Percentiles rank a stretch among this genome's conserved stretches.
Evolutionary conservation across 2,888 invertebrate species (phyloP).

Genomic region (Amphiduros pacificus): DNA sequence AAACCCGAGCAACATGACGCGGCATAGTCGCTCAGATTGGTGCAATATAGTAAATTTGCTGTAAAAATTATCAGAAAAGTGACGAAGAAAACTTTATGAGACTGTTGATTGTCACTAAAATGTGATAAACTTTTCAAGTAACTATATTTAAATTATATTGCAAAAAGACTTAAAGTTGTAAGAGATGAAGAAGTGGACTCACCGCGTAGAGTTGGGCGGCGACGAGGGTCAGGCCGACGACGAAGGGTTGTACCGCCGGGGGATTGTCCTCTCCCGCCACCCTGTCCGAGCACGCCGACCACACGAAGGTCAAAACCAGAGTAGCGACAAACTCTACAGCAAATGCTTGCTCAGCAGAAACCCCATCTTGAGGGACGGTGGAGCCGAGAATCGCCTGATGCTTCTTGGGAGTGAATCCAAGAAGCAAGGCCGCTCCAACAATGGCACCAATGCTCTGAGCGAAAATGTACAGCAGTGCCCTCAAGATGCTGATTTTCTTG

Average conservation of each 20-base stretch:
- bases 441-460: constrained; percentile 82
- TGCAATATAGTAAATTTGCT: no score
- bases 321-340: constrained; percentile 30
- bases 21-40: no score
- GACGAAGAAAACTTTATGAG: no score
- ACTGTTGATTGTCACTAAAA: no score
- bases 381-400: constrained; percentile 22
- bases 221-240: constrained; percentile 13
- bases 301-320: constrained; percentile 28
- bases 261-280: constrained; percentile 4
- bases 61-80: no score
- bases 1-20: no score
- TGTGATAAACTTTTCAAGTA: no score
- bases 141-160: no score
- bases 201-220: constrained; percentile 15
- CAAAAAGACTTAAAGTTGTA: no score
- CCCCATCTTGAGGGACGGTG: constrained; percentile 18
- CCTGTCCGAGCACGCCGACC: constrained; percentile 20
- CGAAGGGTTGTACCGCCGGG: constrained; percentile 9
- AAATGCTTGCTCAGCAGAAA: constrained; percentile 27
- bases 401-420: constrained; percentile 19
- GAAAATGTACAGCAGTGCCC: constrained; percentile 76
- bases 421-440: constrained; percentile 49
- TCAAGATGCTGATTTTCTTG: constrained; percentile 76
- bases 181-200: background rate